phyloP scores from a whole-genome alignment of 2,888 invertebrate genomes.

The Protophormia terraenovae region DNA sequence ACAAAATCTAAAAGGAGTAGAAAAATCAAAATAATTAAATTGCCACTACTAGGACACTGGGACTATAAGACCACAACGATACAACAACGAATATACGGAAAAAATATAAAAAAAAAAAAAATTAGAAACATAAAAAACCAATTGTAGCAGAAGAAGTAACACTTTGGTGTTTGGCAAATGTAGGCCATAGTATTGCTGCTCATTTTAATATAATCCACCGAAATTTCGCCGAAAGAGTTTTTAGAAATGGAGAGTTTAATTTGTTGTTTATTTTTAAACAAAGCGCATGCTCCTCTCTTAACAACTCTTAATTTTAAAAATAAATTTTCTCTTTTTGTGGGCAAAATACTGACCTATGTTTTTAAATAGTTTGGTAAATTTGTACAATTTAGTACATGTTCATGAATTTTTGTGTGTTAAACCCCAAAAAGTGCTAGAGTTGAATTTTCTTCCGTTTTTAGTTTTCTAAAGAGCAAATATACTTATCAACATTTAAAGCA shows the following conservation, averaged over 20 bases:
- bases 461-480: constrained; percentile 31
- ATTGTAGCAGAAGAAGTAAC: background rate
- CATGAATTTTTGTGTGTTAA: background rate
- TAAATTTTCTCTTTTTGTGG: background rate
- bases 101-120: too few relatives aligned
- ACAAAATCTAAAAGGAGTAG: constrained; percentile 46
- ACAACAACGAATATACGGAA: constrained; percentile 1
- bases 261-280: background rate
- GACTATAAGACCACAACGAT: constrained; percentile 44
- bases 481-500: background rate
- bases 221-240: constrained; percentile 44
- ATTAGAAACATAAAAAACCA: constrained; percentile 1
- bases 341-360: constrained; percentile 40
- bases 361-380: constrained; percentile 18
- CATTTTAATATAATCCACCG: background rate
- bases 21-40: constrained; percentile 63
- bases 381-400: background rate
- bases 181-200: constrained; percentile 47
- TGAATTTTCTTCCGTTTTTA: background rate
- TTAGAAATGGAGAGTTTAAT: background rate
- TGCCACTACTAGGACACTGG: constrained; percentile 61
- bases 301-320: background rate
- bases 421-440: background rate
- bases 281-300: constrained; percentile 34
- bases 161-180: constrained; percentile 34